Percentiles rank a stretch among this genome's conserved stretches.
Evolutionary conservation across 2,888 invertebrate genomes (phyloP).

Genomic region (Noctua janthe): DNA sequence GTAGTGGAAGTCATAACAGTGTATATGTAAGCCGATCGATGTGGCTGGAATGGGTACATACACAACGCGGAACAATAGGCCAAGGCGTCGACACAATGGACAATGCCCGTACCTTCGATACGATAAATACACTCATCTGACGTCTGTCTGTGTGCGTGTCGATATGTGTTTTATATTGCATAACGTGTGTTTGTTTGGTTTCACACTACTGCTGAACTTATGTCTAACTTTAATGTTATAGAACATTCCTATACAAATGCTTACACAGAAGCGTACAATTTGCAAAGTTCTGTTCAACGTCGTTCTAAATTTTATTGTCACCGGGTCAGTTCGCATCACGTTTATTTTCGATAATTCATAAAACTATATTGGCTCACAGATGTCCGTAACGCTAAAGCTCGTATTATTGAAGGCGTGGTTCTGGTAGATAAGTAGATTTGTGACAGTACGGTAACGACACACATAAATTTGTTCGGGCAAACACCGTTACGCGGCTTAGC

Average conservation of each 20-base stretch:
- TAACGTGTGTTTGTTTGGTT: constrained; percentile 72
- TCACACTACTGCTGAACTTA: constrained; percentile 64
- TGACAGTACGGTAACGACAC: constrained; percentile 84
- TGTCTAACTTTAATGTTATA: constrained; percentile 44
- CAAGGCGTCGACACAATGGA: constrained; percentile 88
- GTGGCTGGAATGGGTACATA: constrained; percentile 78
- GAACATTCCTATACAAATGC: constrained; percentile 49
- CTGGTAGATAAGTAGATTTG: constrained; percentile 90
- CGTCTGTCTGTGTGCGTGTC: constrained; percentile 80
- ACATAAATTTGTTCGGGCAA: constrained; percentile 88
- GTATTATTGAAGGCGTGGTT: constrained; percentile 86
- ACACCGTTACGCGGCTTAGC: constrained; percentile 89
- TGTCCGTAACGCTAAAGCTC: constrained; percentile 76
- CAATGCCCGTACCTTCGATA: constrained; percentile 86
- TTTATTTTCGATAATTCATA: constrained; percentile 63
- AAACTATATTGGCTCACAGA: constrained; percentile 76
- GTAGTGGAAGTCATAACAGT: constrained; percentile 79
- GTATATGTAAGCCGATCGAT: constrained; percentile 81
- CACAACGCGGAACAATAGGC: constrained; percentile 84
- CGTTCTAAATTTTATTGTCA: constrained; percentile 22
- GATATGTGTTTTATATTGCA: constrained; percentile 78
- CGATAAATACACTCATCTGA: constrained; percentile 85
- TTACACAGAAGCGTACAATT: constrained; percentile 42
- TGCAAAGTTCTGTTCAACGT: constrained; percentile 15
- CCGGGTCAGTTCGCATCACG: constrained; percentile 37